phyloP scores from a whole-genome alignment of 2,113 vertebrate genomes.

The Lycaon pictus region DNA sequence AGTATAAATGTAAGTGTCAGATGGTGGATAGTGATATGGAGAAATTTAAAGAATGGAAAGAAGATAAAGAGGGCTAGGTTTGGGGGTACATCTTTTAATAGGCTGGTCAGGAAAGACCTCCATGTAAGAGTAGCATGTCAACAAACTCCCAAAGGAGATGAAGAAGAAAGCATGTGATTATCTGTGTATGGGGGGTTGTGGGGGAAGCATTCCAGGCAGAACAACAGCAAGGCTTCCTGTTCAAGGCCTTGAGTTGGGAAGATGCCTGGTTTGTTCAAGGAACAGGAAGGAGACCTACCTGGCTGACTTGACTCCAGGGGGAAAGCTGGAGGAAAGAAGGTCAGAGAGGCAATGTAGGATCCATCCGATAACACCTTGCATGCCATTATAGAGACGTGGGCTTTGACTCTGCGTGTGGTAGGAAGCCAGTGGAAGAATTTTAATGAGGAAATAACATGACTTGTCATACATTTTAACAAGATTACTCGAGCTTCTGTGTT shows the following conservation, averaged over 20 bases:
- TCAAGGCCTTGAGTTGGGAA: background rate
- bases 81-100: conserved; percentile 6
- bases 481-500: conserved; percentile 50
- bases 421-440: conserved; percentile 23
- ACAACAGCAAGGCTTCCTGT: background rate
- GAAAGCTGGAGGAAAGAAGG: background rate
- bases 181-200: background rate
- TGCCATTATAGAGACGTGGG: background rate
- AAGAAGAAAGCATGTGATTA: background rate
- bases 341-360: background rate
- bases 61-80: background rate
- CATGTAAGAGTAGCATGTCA: background rate
- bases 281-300: background rate
- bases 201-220: background rate
- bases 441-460: background rate
- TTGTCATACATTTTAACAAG: conserved; percentile 58
- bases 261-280: conserved; percentile 55
- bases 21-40: background rate
- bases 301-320: conserved; percentile 14
- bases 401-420: background rate
- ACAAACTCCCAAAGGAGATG: background rate
- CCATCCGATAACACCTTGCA: background rate
- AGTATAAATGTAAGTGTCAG: background rate
- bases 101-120: conserved; percentile 18
- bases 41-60: conserved; percentile 7